phyloP scores from a whole-genome alignment of 2,888 invertebrate species.

The Eudemis profundana region DNA sequence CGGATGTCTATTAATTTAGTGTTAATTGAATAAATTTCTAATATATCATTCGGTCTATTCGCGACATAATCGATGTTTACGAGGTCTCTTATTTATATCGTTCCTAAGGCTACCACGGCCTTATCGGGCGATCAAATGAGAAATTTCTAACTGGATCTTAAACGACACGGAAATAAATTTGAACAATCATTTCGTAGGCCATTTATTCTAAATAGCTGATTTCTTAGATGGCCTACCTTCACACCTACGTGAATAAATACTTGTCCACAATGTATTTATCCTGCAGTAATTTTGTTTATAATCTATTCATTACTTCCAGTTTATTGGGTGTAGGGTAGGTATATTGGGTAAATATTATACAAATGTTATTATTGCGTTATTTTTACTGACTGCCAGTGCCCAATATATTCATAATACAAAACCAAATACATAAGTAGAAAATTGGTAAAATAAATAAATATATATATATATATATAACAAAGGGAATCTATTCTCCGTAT shows the following conservation, averaged over 20 bases:
- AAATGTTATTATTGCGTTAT: too few relatives aligned
- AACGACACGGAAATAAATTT: conserved; percentile 65
- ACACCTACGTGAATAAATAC: conserved; percentile 64
- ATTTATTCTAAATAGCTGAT: conserved; percentile 63
- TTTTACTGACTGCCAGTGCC: too few relatives aligned
- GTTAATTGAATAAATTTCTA: conserved; percentile 64
- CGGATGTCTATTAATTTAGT: conserved; percentile 59
- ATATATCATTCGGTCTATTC: conserved; percentile 50
- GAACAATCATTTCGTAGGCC: conserved; percentile 69
- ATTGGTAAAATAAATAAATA: too few relatives aligned
- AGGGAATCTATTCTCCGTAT: too few relatives aligned
- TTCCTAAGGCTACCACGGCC: conserved; percentile 30
- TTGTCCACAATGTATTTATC: conserved; percentile 62
- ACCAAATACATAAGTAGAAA: too few relatives aligned
- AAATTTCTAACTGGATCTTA: conserved; percentile 59
- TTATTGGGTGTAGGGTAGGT: too few relatives aligned
- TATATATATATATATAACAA: too few relatives aligned
- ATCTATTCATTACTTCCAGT: too few relatives aligned
- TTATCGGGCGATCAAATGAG: conserved; percentile 45
- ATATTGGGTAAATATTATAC: too few relatives aligned
- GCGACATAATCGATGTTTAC: conserved; percentile 48
- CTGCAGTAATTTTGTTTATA: too few relatives aligned
- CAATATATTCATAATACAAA: too few relatives aligned
- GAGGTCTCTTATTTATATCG: conserved; percentile 48
- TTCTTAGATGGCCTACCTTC: conserved; percentile 63